Conservation (phyloP, 2,888 invertebrate genomes). For the Andrena praecox region DNA sequence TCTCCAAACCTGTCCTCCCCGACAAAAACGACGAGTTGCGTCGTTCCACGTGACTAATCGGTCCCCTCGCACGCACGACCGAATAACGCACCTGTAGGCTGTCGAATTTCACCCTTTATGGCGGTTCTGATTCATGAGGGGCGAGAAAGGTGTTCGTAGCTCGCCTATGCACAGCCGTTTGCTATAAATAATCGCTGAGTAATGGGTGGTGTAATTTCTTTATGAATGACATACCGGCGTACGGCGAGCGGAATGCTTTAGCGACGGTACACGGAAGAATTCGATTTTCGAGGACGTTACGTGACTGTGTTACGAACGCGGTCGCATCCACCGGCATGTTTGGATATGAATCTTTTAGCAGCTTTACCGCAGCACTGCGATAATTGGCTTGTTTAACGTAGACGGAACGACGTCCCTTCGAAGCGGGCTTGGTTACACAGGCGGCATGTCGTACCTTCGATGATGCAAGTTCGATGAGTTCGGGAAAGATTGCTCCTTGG, state of each 20-base stretch:
- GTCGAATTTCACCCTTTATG: neutral
- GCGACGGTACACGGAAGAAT: conserved; percentile 62
- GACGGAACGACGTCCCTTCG: conserved; percentile 20
- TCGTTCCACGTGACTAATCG: neutral
- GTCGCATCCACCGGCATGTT: conserved; percentile 49
- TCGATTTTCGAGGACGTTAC: conserved; percentile 61
- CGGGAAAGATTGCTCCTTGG: neutral
- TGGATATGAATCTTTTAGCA: conserved; percentile 59
- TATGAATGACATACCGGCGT: conserved; percentile 60
- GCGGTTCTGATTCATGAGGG: conserved; percentile 26
- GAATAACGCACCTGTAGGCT: conserved; percentile 13
- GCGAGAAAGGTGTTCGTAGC: conserved; percentile 31
- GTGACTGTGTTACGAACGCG: conserved; percentile 53
- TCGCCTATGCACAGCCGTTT: conserved; percentile 23
- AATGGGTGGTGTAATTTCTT: conserved; percentile 57
- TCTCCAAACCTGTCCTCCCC: neutral
- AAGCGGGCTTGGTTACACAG: neutral
- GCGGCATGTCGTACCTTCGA: neutral
- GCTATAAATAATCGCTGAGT: conserved; percentile 64
- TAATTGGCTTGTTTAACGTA: conserved; percentile 35
- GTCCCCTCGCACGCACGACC: neutral
- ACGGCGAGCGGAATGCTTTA: conserved; percentile 52
- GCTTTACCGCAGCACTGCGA: conserved; percentile 14
- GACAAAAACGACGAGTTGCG: neutral
- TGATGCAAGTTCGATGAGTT: neutral